These are phyloP conservation scores for Xanthorhoe designata DNA, from an alignment of 2,888 invertebrate species.

Conservation along the genomic window DNA sequence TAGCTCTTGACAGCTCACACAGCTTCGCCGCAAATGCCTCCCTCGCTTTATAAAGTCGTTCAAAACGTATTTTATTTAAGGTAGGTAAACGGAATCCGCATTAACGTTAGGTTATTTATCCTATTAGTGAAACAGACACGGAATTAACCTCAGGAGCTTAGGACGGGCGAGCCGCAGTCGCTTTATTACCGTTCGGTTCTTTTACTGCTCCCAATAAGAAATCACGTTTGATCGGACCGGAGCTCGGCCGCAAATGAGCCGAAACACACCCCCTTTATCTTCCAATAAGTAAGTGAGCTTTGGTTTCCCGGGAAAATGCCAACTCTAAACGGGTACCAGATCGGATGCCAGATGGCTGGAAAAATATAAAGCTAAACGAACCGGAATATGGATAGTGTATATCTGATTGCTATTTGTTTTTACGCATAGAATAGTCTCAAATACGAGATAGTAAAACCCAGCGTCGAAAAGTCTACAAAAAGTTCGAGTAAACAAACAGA, in stretches of 20 bases:
- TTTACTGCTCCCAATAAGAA: slow-evolving; percentile 74
- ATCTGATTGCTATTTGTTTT: slow-evolving; percentile 72
- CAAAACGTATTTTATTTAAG: slow-evolving; percentile 37
- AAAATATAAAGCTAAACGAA: slow-evolving; percentile 79
- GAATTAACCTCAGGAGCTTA: slow-evolving; percentile 59
- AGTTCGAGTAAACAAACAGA: slow-evolving; percentile 56
- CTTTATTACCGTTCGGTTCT: slow-evolving; percentile 67
- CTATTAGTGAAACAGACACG: slow-evolving; percentile 59
- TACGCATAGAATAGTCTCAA: slow-evolving; percentile 64
- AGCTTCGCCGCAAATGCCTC: slow-evolving; percentile 43
- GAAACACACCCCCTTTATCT: slow-evolving; percentile 81
- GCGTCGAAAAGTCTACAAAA: slow-evolving; percentile 51
- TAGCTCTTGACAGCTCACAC: slow-evolving; percentile 64
- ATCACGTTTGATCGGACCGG: slow-evolving; percentile 75
- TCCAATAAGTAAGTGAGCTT: slow-evolving; percentile 77
- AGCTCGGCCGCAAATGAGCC: slow-evolving; percentile 79
- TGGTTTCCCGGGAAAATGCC: slow-evolving; percentile 66
- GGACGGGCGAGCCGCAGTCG: slow-evolving; percentile 60
- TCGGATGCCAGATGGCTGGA: slow-evolving; percentile 75
- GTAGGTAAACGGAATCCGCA: slow-evolving; percentile 45
- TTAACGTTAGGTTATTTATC: slow-evolving; percentile 56
- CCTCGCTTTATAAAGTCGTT: slow-evolving; percentile 39
- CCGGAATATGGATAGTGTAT: slow-evolving; percentile 71
- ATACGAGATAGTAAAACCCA: slow-evolving; percentile 59
- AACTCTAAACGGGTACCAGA: slow-evolving; percentile 64